Conservation (phyloP, 2,113 vertebrate species). For the Microcebus griseorufus region DNA sequence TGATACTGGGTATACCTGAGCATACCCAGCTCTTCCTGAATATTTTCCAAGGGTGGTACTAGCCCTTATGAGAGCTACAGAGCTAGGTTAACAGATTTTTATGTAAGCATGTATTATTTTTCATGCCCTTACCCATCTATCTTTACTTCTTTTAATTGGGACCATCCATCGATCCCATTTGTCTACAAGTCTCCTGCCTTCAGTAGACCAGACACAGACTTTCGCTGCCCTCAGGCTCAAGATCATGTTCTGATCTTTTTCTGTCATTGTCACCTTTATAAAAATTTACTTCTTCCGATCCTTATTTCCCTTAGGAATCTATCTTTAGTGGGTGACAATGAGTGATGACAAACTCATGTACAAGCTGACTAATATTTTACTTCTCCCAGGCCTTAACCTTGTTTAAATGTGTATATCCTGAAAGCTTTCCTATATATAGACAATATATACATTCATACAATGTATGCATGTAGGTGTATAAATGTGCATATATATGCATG, state of each 20-base stretch:
- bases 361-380: background rate
- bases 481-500: background rate
- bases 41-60: background rate
- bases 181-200: background rate
- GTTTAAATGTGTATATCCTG: background rate
- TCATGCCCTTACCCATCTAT: background rate
- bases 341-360: background rate
- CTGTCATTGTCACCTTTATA: background rate
- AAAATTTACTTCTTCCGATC: background rate
- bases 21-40: background rate
- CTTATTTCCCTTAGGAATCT: background rate
- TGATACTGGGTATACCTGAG: background rate
- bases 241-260: background rate
- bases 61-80: background rate
- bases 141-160: background rate
- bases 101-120: background rate
- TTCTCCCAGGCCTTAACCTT: background rate
- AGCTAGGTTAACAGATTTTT: background rate
- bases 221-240: background rate
- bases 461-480: background rate
- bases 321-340: background rate
- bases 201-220: background rate
- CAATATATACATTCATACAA: background rate
- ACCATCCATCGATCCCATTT: background rate
- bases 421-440: background rate